A percentile compares a stretch with the other conserved stretches of the same genome.
These are phyloP conservation scores for Chironomus tentans DNA, from an alignment of 2,888 invertebrate species.

Conservation along the genomic window DNA sequence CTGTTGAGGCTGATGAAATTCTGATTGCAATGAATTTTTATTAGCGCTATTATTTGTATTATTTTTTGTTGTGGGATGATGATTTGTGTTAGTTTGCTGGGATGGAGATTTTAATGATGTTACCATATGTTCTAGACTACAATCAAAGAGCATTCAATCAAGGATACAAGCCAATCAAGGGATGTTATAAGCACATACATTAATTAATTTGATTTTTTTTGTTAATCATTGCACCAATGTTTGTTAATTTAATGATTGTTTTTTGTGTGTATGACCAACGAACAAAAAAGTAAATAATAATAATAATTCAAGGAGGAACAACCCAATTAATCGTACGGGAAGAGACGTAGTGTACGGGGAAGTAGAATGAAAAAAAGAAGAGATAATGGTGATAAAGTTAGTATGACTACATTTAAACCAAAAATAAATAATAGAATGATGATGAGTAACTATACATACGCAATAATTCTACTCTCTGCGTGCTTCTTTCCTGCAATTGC, in stretches of 20 bases:
- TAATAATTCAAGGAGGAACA: too few relatives aligned
- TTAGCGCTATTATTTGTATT: conserved; percentile 12
- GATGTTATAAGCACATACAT: not conserved
- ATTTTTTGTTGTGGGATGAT: not conserved
- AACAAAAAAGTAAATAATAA: too few relatives aligned
- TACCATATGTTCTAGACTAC: conserved; percentile 26
- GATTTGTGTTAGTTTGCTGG: conserved; percentile 2
- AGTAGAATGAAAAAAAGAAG: not conserved
- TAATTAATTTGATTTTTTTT: not conserved
- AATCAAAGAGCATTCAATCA: not conserved
- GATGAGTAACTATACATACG: conserved; percentile 32
- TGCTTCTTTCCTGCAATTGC: conserved; percentile 40
- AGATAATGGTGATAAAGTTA: not conserved
- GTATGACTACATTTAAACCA: not conserved
- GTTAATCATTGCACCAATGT: not conserved
- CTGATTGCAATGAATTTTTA: conserved; percentile 23
- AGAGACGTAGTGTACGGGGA: not conserved
- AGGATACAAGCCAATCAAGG: not conserved
- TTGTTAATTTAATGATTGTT: too few relatives aligned
- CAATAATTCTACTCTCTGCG: conserved; percentile 42
- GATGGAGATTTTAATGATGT: conserved; percentile 26
- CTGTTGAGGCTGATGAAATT: conserved; percentile 25
- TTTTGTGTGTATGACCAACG: too few relatives aligned
- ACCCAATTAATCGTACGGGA: not conserved
- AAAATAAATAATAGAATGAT: not conserved